A percentile compares a stretch with the other conserved stretches of the same genome.
Evolutionary conservation across 2,888 invertebrate species (phyloP).

Genomic region (Acronicta aceris): DNA sequence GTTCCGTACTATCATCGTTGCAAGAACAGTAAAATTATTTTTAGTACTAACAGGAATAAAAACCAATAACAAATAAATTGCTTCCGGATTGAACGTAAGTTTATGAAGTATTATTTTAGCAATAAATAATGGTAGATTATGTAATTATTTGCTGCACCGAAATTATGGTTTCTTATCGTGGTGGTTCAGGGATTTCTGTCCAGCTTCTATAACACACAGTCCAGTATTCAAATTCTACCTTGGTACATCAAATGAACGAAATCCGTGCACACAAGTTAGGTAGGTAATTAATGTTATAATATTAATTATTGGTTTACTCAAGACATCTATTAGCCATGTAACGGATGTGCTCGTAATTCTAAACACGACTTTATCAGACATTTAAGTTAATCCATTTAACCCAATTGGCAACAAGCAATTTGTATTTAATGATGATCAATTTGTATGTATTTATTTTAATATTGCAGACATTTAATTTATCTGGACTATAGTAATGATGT

Average conservation of each 20-base stretch:
- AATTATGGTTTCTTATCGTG: neutral
- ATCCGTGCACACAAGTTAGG: slow-evolving; percentile 15
- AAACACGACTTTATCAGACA: slow-evolving; percentile 7
- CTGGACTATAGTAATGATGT: too few relatives aligned
- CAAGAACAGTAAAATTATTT: neutral
- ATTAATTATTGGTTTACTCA: slow-evolving; percentile 27
- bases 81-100: neutral
- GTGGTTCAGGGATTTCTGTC: too few relatives aligned
- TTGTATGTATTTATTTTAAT: slow-evolving; percentile 7
- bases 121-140: neutral
- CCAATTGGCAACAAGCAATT: neutral
- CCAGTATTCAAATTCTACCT: too few relatives aligned
- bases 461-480: neutral
- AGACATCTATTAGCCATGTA: slow-evolving; percentile 3
- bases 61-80: neutral
- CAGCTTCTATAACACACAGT: too few relatives aligned
- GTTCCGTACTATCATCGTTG: neutral
- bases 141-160: neutral
- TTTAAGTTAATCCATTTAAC: slow-evolving; percentile 8
- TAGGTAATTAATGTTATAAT: slow-evolving; percentile 21
- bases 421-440: neutral
- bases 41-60: neutral
- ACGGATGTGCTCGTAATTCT: slow-evolving; percentile 30
- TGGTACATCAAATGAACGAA: too few relatives aligned
- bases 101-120: neutral